Base-by-base conservation (phyloP, 2,888 invertebrate genomes). In the Lycia hirtaria region DNA sequence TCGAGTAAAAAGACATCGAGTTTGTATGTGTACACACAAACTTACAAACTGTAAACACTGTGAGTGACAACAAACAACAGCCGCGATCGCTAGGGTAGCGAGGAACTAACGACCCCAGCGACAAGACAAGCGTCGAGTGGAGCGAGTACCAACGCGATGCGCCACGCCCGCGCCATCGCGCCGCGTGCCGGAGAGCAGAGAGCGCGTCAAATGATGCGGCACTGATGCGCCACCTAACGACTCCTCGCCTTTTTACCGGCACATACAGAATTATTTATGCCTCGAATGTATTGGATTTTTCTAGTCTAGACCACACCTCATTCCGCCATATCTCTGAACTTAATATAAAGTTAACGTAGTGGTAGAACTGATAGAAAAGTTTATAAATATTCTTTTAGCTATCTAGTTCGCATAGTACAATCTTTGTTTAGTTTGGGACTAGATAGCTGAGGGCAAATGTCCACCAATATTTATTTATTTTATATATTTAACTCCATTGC, bases 51-150 rank as follows among this genome's bases (percentile, higher is more conserved):
- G 48, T 12, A 28, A 49, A 43, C 26, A 24, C 40, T 43, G n/a
- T n/a, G 32, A 48, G 33, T 20, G 35, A 14, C 19, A 40, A 38
- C 40, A 54, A 30, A 38, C 19, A 47, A 17, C 38, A 20, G 22
- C 54, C 26, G 3, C 20, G 14, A 9, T 28, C 9, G 24, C 33
- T 79, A 33, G 80, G 15, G 14, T 26, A n/a, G 37, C 19, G 81
- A 9, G 80, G 79, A 74, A 79, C 83, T 83, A 82, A 76, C 73
- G 79, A 80, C 80, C 76, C 78, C 81, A 65, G 71, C 28, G 55
- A 37, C 49, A 67, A 54, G n/a, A 56, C 58, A 43, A 51, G 69
- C 71, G 72, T 38, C 19, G 26, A 51, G 45, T 47, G 56, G 26
- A 50, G 40, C 47, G 20, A 32, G 50, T 44, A 50, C 56, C 26